Percentiles rank a stretch among this genome's conserved stretches.
phyloP scores from a whole-genome alignment of 2,113 vertebrate species.

The Prunella himalayana region DNA sequence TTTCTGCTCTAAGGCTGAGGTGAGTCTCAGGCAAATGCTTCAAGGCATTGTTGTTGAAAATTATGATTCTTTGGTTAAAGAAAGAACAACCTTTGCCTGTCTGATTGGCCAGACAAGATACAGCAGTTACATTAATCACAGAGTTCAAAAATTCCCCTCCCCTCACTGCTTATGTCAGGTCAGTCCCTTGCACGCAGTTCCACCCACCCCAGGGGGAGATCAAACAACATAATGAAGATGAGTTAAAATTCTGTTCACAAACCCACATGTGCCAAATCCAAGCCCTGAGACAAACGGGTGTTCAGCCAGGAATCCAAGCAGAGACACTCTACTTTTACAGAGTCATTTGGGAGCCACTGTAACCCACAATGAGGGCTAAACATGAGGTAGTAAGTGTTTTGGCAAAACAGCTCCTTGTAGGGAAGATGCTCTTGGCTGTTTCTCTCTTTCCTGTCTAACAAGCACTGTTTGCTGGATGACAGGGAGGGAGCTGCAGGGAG shows the following conservation, averaged over 20 bases:
- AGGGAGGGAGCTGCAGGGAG: neutral
- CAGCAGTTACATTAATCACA: neutral
- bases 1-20: neutral
- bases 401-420: neutral
- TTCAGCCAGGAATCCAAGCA: neutral
- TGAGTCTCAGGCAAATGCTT: neutral
- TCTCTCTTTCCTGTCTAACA: neutral
- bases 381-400: neutral
- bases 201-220: neutral
- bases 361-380: neutral
- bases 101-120: neutral
- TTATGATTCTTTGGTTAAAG: neutral
- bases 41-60: neutral
- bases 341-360: neutral
- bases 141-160: neutral
- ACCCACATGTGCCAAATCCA: neutral
- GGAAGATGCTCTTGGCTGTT: neutral
- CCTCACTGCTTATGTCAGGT: neutral
- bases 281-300: neutral
- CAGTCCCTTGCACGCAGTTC: neutral
- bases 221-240: neutral
- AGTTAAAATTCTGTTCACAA: conserved; percentile 31
- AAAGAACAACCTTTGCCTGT: neutral
- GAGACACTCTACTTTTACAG: neutral
- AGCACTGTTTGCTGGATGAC: neutral